These are phyloP conservation scores for Paratrypauchen microcephalus DNA, from an alignment of 2,797 vertebrate genomes.

Conservation along the genomic window DNA sequence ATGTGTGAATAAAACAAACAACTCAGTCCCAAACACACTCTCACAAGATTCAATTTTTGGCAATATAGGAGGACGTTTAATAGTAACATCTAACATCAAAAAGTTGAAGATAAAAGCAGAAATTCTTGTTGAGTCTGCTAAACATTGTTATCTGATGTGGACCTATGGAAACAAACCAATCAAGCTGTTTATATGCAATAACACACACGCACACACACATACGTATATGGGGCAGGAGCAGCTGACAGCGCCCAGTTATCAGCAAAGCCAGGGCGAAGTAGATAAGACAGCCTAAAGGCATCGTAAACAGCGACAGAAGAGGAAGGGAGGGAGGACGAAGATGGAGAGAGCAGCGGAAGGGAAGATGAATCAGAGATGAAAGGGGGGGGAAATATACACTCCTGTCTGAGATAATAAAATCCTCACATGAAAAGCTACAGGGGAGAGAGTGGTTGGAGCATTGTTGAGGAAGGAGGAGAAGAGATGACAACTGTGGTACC, in stretches of 20 bases:
- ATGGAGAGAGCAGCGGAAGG: conserved; percentile 12
- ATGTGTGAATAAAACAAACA: too few species aligned
- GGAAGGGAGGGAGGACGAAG: conserved; percentile 1
- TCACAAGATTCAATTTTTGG: too few species aligned
- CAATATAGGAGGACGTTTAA: neutral
- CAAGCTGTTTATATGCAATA: conserved; percentile 18
- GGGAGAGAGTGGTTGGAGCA: conserved; percentile 9
- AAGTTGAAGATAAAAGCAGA: neutral
- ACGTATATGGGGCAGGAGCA: conserved; percentile 17
- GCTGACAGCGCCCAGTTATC: conserved; percentile 62
- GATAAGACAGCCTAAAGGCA: conserved; percentile 58
- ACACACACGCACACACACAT: conserved; percentile 16
- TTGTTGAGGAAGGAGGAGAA: conserved; percentile 22
- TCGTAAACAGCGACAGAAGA: conserved; percentile 49
- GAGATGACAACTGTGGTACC: conserved; percentile 33
- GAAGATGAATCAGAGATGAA: conserved; percentile 56
- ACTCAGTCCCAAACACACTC: too few species aligned
- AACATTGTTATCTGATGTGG: neutral
- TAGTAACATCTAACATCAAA: neutral
- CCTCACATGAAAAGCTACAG: conserved; percentile 46
- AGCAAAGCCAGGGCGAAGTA: conserved; percentile 50
- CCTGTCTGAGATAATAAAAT: conserved; percentile 62
- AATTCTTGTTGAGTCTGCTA: neutral
- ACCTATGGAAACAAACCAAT: conserved; percentile 3
- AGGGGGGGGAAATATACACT: conserved; percentile 49